These are phyloP conservation scores for Sarotherodon lohbergeri DNA, from an alignment of 2,113 vertebrate species.

Conservation along the genomic window DNA sequence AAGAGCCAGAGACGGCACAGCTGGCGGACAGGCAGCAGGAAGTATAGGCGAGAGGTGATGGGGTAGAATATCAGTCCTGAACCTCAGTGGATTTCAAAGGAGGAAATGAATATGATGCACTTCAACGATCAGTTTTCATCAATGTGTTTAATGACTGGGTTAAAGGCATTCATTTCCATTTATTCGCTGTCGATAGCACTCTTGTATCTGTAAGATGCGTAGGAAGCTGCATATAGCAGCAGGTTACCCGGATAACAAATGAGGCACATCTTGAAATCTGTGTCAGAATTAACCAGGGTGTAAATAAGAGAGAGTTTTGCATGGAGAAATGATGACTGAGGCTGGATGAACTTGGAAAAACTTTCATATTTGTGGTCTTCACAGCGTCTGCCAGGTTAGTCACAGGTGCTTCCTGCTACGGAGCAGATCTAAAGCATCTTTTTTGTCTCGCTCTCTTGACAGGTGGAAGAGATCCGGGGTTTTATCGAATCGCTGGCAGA, in stretches of 20 bases:
- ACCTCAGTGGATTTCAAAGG: neutral
- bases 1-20: neutral
- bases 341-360: neutral
- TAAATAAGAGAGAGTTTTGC: neutral
- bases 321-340: neutral
- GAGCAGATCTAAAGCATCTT: neutral
- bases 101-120: neutral
- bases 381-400: constrained; percentile 2
- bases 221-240: neutral
- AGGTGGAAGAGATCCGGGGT: constrained; percentile 94
- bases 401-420: neutral
- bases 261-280: neutral
- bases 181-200: neutral
- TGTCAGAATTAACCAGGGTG: neutral
- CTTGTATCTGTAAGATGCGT: neutral
- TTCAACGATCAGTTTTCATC: neutral
- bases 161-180: neutral
- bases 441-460: neutral
- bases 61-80: neutral
- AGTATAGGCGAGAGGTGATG: neutral
- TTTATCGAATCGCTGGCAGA: constrained; percentile 90
- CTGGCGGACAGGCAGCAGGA: neutral
- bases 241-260: neutral
- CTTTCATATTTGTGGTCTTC: neutral
- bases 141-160: neutral